Evolutionary conservation across 2,797 vertebrate species (phyloP), one percentile per base, ranked within the genome.

Genomic region (Enteromius fasciolatus): DNA sequence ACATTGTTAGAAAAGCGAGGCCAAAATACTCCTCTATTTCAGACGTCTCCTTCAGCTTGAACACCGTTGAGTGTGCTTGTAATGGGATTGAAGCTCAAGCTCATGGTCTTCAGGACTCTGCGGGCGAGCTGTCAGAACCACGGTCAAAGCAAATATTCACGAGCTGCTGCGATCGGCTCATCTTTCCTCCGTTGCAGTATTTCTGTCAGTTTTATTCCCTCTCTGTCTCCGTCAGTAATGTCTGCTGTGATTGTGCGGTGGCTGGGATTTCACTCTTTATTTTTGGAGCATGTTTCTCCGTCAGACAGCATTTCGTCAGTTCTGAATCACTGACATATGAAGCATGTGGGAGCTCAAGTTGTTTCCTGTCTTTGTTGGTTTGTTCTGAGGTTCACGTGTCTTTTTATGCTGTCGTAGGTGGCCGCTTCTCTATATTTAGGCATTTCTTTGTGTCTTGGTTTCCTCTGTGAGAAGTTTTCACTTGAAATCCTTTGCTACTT

Each of bases 291-390:
- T 23, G 70, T 66, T 82, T 67, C 33, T 82, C 54, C 69, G 63
- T 84, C 82, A 84, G 52, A 50, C 54, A 11, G 23, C 10, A 36
- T 39, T 79, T 78, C 8, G 5, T 36, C 44, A 74, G 50, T 61
- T 68, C 48, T 83, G 74, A 83, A 48, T 83, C 66, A 81, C 70
- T 74, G 61, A 70, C 70, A 82, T 69, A 36, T 52, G 67, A 75
- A 73, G 46, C 44, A 48, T 74, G 52, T 36, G 82, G 54, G 84
- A n/a, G 67, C 63, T 28, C 12, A 15, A 28, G 81, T 78, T 36
- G 33, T 41, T 48, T 68, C 20, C 33, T 39, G 31, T 68, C 31
- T 78, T 61, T 50, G 3, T 68, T 66, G 20, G 39, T 82, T 83
- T 70, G 25, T 46, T 48, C 64, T 68, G 23, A 57, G 68, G 75